These are phyloP conservation scores for Tupaia chinensis DNA, from an alignment of 2,113 vertebrate genomes.

Conservation along the genomic window DNA sequence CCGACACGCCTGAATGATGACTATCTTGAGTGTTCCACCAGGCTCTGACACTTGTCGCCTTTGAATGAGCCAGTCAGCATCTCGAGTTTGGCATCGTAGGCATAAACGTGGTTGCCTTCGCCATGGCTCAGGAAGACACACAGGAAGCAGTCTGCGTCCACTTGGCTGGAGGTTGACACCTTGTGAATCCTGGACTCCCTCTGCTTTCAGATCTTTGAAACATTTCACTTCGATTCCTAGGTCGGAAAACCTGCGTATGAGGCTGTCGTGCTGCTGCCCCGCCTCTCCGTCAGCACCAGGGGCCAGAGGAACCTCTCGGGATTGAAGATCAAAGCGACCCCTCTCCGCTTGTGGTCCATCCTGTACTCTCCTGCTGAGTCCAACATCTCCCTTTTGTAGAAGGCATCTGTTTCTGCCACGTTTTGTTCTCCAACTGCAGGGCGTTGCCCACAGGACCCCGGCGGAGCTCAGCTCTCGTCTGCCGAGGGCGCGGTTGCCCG, in stretches of 20 bases:
- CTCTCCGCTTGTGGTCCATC: conserved; percentile 92
- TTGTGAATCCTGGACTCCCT: conserved; percentile 86
- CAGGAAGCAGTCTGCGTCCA: conserved; percentile 93
- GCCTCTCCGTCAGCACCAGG: conserved; percentile 85
- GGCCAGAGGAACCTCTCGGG: conserved; percentile 94
- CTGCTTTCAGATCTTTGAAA: conserved; percentile 88
- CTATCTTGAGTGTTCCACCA: conserved; percentile 98
- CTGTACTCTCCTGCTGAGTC: conserved; percentile 92
- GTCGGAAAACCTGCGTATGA: conserved; percentile 81
- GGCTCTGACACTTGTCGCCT: conserved; percentile 93
- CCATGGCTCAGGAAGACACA: conserved; percentile 96
- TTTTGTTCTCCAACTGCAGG: conserved; percentile 83
- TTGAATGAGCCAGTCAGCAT: conserved; percentile 93
- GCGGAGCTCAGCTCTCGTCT: no score
- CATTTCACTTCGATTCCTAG: conserved; percentile 93
- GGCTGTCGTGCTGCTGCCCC: conserved; percentile 89
- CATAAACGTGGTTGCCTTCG: conserved; percentile 91
- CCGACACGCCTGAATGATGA: conserved; percentile 97
- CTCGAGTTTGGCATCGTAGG: conserved; percentile 90
- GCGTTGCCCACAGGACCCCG: no score
- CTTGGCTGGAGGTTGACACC: conserved; percentile 89
- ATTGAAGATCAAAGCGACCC: conserved; percentile 96
- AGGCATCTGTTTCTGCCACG: conserved; percentile 88
- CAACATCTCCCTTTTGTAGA: conserved; percentile 81
- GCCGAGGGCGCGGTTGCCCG: no score